Base-by-base conservation (phyloP, 2,113 vertebrate genomes). In the Colistium nudipinnis region DNA sequence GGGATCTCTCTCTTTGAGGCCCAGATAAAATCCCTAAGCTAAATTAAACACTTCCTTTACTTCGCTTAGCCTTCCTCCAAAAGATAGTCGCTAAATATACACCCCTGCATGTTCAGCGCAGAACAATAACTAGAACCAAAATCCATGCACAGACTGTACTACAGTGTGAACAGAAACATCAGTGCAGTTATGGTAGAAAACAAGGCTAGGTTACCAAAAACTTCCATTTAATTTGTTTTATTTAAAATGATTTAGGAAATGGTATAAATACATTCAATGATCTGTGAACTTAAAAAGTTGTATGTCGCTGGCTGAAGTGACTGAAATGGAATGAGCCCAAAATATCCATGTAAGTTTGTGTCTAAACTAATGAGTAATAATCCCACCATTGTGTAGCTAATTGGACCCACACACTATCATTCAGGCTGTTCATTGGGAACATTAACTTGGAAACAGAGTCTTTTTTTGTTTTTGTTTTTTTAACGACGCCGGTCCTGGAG, bases 41-140 rank as follows among this genome's bases (percentile, higher is more conserved):
- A 87, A 90, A 87, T 89, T 74, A 85, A 90, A 88, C 83, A 84
- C 80, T 87, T 88, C 78, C 87, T 82, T 80, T 63, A 49, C 62
- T 80, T 83, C 56, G 54, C 56, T 78, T 62, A 78, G 17, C 49
- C 75, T 87, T 87, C 88, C 73, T 83, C 74, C 66, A 70, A 17
- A 17, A 74, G 62, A 61, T 16, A 39, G 39, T 65, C 44, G n/a
- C 69, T 64, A 75, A 78, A 78, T 86, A 89, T 87, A 90, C 76
- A 85, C 75, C 38, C 2, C 41, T 43, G 49, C 56, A 48, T 56
- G 67, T 81, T 80, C 20, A 43, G 33, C 33, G 45, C 6, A 25
- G 54, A 84, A 81, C 70, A 88, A 89, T 80, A 69, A 14, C 39
- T 28, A 7, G 41, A 61, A 20, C 19, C 16, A 74, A 74, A 75